phyloP scores from a whole-genome alignment of 2,888 invertebrate species.

The Cancer borealis region DNA sequence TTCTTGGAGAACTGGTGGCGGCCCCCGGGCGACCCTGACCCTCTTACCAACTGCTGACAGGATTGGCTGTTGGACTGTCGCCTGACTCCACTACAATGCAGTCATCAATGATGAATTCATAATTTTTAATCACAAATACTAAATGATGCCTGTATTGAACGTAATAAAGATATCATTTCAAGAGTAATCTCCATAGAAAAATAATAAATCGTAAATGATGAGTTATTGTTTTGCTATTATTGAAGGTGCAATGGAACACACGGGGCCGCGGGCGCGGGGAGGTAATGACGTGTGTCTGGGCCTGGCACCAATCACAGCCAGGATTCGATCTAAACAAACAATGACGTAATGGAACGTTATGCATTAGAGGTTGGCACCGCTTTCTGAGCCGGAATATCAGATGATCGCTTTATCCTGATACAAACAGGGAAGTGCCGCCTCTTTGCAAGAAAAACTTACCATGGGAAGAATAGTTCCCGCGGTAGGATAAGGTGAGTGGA shows the following conservation, averaged over 20 bases:
- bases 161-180: too few species aligned
- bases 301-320: slow-evolving; percentile 45
- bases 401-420: not conserved
- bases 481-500: not conserved
- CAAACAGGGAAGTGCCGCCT: not conserved
- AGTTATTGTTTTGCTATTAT: too few species aligned
- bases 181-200: too few species aligned
- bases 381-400: not conserved
- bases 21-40: not conserved
- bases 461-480: not conserved
- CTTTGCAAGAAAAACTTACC: not conserved
- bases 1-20: slow-evolving; percentile 33
- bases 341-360: slow-evolving; percentile 59
- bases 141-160: too few species aligned
- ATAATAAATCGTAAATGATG: too few species aligned
- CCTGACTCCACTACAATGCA: not conserved
- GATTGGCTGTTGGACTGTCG: not conserved
- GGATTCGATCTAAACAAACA: slow-evolving; percentile 59
- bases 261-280: too few species aligned
- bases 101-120: too few species aligned
- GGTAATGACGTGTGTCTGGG: not conserved
- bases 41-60: not conserved
- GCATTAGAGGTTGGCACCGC: not conserved
- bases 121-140: too few species aligned
- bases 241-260: too few species aligned